These are phyloP conservation scores for Aphaenogaster floridana DNA, from an alignment of 1,140 invertebrate species.

Conservation along the genomic window DNA sequence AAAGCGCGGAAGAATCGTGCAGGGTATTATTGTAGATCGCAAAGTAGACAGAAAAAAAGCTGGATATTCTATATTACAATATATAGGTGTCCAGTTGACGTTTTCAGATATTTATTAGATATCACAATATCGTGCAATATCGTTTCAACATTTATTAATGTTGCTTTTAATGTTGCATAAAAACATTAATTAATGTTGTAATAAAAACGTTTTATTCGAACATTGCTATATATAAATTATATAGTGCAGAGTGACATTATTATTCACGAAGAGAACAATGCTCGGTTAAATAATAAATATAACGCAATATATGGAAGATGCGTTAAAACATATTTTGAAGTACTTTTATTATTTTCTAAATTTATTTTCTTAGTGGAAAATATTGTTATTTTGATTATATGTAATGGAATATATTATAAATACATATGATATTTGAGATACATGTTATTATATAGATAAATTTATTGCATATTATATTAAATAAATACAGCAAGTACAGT, in stretches of 20 bases:
- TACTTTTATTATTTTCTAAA: not conserved
- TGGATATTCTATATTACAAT: not conserved
- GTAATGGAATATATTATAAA: not conserved
- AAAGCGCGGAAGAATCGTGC: conserved; percentile 50
- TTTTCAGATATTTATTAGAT: not conserved
- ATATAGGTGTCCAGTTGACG: not conserved
- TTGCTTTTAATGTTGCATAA: not conserved
- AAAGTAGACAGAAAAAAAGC: conserved; percentile 5
- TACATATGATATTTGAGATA: not conserved
- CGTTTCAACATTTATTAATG: not conserved
- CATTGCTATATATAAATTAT: not conserved
- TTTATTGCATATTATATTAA: not conserved
- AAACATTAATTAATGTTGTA: not conserved
- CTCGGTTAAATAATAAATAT: not conserved
- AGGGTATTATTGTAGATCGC: not conserved
- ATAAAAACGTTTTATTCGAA: not conserved
- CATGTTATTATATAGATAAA: not conserved
- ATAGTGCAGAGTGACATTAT: not conserved
- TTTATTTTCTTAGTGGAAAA: not conserved
- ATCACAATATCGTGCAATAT: not conserved
- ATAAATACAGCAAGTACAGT: not conserved
- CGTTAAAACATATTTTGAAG: not conserved
- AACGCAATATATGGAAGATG: not conserved
- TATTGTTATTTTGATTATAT: not conserved
- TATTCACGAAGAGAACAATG: not conserved